Base-by-base conservation (phyloP, 2,113 vertebrate species). In the Terrapene triunguis region DNA sequence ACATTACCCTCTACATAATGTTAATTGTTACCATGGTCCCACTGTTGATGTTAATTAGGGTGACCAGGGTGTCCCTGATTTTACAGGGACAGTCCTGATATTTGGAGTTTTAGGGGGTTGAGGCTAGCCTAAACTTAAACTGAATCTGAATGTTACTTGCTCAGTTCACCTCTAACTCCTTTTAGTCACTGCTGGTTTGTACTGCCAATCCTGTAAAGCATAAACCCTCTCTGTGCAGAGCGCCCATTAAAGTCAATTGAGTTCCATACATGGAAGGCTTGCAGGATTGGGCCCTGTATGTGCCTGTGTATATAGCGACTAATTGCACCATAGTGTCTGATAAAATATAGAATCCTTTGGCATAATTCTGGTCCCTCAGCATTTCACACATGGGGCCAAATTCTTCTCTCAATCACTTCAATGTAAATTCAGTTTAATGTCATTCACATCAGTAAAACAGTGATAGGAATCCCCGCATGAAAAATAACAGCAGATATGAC, bases 251-350 rank as follows among this genome's bases (percentile, higher is more conserved):
- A 93, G 69, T 4, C 54, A 14, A 88, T 16, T 29, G 22, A 38
- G 22, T 96, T 91, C 53, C 89, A 42, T 87, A 44, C 42, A 93
- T 47, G 53, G n/a, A 87, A 93, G 42, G 25, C 47, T 25, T 88
- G 47, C 38, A 84, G 65, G 8, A 80, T 12, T 65, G n/a, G 81
- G 5, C n/a, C 38, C 12, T 2, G 1, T 16, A 3, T 47, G 48
- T 7, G 42, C 72, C n/a, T 76, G 5, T 42, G 14, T 24, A n/a
- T 76, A 42, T 11, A 44, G 38, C 21, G 6, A 76, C 10, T 44
- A 76, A 76, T 76, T 76, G 38, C 22, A 44, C 38, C 24, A 4
- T 7, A 76, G n/a, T 44, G 12, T n/a, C 51, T 79, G 3, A 12
- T 42, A 25, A 21, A 81, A 91, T 95, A 92, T 32, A 85, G 24